Conservation (phyloP, 2,888 invertebrate genomes). For the Agonum fuliginosum region DNA sequence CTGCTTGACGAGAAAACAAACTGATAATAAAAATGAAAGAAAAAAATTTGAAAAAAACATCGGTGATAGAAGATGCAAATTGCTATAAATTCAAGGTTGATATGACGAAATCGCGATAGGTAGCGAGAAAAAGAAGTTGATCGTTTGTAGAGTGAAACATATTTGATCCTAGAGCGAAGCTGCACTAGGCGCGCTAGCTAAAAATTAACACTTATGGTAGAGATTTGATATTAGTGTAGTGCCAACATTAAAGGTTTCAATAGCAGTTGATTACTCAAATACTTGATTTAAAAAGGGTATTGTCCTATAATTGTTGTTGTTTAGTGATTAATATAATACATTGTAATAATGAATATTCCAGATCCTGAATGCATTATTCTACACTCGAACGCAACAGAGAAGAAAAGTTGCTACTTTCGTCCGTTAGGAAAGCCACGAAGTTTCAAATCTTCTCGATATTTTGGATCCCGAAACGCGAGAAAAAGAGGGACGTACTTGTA, state of each 20-base stretch:
- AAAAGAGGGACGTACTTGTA: constrained; percentile 66
- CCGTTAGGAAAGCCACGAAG: constrained; percentile 66
- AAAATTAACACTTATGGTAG: background rate
- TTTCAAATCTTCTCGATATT: constrained; percentile 64
- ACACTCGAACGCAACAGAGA: constrained; percentile 1
- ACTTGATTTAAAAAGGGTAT: background rate
- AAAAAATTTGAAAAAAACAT: constrained; percentile 16
- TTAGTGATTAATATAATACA: background rate
- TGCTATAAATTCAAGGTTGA: constrained; percentile 41
- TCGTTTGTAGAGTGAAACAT: background rate
- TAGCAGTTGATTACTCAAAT: background rate
- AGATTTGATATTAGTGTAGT: background rate
- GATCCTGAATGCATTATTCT: constrained; percentile 68
- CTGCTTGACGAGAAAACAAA: constrained; percentile 41
- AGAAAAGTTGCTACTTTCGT: constrained; percentile 62
- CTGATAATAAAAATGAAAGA: constrained; percentile 19
- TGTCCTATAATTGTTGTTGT: constrained; percentile 7
- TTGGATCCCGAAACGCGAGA: constrained; percentile 70
- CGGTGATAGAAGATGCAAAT: constrained; percentile 42
- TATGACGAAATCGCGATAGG: constrained; percentile 1
- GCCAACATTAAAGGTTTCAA: background rate
- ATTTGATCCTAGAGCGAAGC: background rate
- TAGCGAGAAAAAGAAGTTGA: background rate
- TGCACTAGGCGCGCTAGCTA: background rate
- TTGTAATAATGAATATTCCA: constrained; percentile 65